A percentile compares a stretch with the other conserved stretches of the same genome.
Conservation (phyloP, 2,113 vertebrate species). For the Toxostoma redivivum region DNA sequence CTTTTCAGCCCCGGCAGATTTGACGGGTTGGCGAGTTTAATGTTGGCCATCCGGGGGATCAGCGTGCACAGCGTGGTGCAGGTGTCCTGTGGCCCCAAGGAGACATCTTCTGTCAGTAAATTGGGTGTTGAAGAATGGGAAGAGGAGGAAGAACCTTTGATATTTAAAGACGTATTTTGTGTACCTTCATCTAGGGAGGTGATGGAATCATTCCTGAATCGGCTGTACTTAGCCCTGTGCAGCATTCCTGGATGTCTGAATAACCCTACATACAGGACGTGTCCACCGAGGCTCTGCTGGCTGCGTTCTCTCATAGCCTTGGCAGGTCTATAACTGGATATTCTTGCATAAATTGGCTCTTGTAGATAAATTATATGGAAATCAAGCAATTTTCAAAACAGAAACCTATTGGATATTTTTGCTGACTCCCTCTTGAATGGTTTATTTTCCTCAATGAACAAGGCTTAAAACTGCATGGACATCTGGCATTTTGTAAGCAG, state of each 20-base stretch:
- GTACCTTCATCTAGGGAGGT: constrained; percentile 82
- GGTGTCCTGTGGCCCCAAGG: constrained; percentile 67
- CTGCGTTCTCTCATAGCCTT: constrained; percentile 85
- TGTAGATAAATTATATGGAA: constrained; percentile 6
- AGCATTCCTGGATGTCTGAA: constrained; percentile 85
- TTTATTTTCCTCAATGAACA: background rate
- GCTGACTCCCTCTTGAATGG: background rate
- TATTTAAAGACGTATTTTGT: constrained; percentile 59
- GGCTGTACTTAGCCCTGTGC: constrained; percentile 92
- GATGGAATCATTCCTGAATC: constrained; percentile 87
- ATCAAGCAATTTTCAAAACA: constrained; percentile 1
- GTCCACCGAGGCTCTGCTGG: constrained; percentile 69
- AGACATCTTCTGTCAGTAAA: constrained; percentile 64
- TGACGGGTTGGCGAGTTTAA: constrained; percentile 80
- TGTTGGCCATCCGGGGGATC: constrained; percentile 83
- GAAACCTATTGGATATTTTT: background rate
- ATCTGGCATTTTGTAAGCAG: background rate
- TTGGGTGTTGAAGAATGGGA: constrained; percentile 53
- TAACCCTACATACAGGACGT: constrained; percentile 73
- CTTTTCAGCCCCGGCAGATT: constrained; percentile 73
- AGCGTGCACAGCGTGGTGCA: constrained; percentile 80
- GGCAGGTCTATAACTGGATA: constrained; percentile 25
- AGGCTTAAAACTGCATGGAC: background rate
- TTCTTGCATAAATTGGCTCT: constrained; percentile 48
- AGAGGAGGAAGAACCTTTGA: constrained; percentile 71